Conservation (phyloP, 2,113 vertebrate species). For the Brachypteracias leptosomus region DNA sequence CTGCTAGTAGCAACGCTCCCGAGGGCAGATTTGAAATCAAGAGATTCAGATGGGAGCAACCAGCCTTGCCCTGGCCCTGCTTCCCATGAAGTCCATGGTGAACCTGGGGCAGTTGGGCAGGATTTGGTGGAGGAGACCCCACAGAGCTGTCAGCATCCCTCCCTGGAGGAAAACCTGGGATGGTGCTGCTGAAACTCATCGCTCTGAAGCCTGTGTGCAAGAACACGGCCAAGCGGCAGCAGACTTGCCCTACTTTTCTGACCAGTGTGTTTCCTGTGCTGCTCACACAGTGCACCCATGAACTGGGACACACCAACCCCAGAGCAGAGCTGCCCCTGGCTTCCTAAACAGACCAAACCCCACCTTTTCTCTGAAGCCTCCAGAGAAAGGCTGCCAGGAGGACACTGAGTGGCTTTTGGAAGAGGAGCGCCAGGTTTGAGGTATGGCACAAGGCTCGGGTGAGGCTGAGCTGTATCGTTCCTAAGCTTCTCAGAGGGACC, state of each 20-base stretch:
- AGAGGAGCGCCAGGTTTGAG: background rate
- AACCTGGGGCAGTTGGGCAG: background rate
- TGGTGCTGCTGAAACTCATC: background rate
- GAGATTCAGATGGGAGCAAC: background rate
- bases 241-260: background rate
- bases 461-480: background rate
- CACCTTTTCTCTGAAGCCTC: background rate
- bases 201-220: accelerated
- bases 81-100: background rate
- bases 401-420: background rate
- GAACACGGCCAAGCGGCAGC: background rate
- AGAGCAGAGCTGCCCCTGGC: background rate
- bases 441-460: background rate
- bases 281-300: accelerated
- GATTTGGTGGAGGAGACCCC: background rate
- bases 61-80: background rate
- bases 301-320: background rate
- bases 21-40: background rate
- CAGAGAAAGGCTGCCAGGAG: background rate
- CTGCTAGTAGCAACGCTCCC: background rate
- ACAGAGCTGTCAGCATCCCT: background rate
- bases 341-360: background rate
- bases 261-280: background rate
- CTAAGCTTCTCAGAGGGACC: background rate
- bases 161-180: background rate